Percentiles rank a stretch among this genome's conserved stretches.
Evolutionary conservation across 1,140 invertebrate species (phyloP).

Genomic region (Philotrypesis tridentata): DNA sequence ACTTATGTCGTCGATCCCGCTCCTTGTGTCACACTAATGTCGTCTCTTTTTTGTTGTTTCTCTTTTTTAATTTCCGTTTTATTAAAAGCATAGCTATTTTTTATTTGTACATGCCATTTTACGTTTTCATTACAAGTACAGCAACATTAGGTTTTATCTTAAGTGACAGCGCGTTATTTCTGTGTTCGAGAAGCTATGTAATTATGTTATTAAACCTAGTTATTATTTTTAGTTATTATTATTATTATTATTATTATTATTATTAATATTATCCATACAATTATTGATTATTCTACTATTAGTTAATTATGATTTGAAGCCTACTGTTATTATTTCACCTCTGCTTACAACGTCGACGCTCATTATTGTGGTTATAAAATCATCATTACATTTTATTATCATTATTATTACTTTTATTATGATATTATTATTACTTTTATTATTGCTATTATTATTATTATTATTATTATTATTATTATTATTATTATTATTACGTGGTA

Average conservation of each 20-base stretch:
- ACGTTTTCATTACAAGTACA: slow-evolving; percentile 26
- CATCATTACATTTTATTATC: slow-evolving; percentile 63
- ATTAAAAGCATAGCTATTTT: not conserved
- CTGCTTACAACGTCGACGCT: slow-evolving; percentile 34
- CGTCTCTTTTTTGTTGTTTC: slow-evolving; percentile 27
- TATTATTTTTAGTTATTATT: slow-evolving; percentile 56
- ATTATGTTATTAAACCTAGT: slow-evolving; percentile 45
- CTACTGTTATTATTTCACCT: slow-evolving; percentile 51
- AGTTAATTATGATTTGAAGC: slow-evolving; percentile 48
- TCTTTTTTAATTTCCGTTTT: slow-evolving; percentile 23
- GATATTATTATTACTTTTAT: slow-evolving; percentile 60
- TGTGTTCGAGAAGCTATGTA: slow-evolving; percentile 44
- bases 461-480: slow-evolving; percentile 63
- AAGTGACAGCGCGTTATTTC: slow-evolving; percentile 31
- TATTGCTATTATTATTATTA: slow-evolving; percentile 62
- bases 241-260: slow-evolving; percentile 40
- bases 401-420: slow-evolving; percentile 61
- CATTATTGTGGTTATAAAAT: slow-evolving; percentile 63
- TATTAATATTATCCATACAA: slow-evolving; percentile 8
- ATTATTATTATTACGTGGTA: slow-evolving; percentile 72
- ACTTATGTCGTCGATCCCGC: slow-evolving; percentile 16
- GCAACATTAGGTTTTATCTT: not conserved
- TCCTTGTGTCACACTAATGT: not conserved
- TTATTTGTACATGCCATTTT: slow-evolving; percentile 25
- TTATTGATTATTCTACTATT: slow-evolving; percentile 31